Evolutionary conservation across 2,888 invertebrate species (phyloP), one percentile per base, ranked within the genome.

Genomic region (Nebria brevicollis): DNA sequence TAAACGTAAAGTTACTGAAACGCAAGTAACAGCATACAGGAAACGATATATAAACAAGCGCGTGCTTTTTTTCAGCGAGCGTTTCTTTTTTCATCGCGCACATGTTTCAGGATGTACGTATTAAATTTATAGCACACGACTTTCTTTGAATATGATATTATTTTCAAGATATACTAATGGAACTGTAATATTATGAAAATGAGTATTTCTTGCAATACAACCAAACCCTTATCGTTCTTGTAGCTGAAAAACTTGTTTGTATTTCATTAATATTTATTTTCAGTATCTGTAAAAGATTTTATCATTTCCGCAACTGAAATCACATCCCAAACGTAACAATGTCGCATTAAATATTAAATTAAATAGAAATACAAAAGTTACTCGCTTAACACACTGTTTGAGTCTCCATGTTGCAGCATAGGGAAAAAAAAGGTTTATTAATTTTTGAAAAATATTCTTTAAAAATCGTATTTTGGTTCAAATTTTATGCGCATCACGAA

Each of bases 51-150:
- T 34, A 70, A 34, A 25, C 54, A 54, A 54, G 54, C 70, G 70
- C 25, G 34, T 70, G 25, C 54, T 70, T 70, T 70, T 66, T 70
- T 70, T 26, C 70, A 70, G 70, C 34, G 70, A 26, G 54, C 54
- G 54, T 34, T 34, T 8, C 43, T 43, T 43, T 54, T 54, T 26
- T 34, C 70, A 25, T 1, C 26, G 70, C 3, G 11, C 25, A 70
- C 70, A 70, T 70, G 70, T 26, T 26, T 26, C 70, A 25, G 70
- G 70, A 70, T 70, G 70, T 25, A 70, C 70, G 70, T 25, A 70
- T 26, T 70, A 70, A 70, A 70, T 70, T 70, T 70, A 70, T 70
- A 70, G 70, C 70, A 20, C 25, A 70, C 70, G 70, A 70, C 70
- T 70, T 70, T 70, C 70, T 34, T 10, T 70, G 70, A 70, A 70